Percentiles rank a stretch among this genome's conserved stretches.
Evolutionary conservation across 2,797 vertebrate genomes (phyloP).

Genomic region (Brachymystax lenok): DNA sequence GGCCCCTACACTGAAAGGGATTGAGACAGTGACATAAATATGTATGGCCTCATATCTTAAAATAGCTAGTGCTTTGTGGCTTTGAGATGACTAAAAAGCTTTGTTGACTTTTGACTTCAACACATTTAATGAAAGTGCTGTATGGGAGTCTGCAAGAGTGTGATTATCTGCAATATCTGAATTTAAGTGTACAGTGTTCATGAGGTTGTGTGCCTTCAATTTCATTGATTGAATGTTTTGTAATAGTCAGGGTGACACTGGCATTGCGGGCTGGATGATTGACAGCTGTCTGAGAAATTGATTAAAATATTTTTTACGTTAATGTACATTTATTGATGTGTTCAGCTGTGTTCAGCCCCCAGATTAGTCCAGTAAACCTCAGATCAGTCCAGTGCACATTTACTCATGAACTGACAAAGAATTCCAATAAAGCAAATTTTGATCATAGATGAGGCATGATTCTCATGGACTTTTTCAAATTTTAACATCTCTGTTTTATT

Average conservation of each 20-base stretch:
- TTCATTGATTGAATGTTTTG: background rate
- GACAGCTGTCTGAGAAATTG: background rate
- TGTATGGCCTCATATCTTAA: conserved; percentile 3
- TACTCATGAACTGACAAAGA: conserved; percentile 27
- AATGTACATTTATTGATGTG: conserved; percentile 13
- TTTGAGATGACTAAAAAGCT: conserved; percentile 18
- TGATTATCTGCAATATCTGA: conserved; percentile 1
- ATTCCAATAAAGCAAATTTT: conserved; percentile 26
- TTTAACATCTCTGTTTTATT: background rate
- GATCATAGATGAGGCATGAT: conserved; percentile 12
- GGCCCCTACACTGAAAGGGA: background rate
- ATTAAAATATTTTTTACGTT: background rate
- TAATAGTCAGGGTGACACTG: background rate
- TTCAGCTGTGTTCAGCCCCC: conserved; percentile 10
- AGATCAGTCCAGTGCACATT: conserved; percentile 1
- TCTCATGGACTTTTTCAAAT: background rate
- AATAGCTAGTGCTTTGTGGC: conserved; percentile 25
- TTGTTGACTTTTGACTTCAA: conserved; percentile 2
- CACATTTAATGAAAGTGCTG: background rate
- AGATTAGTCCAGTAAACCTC: background rate
- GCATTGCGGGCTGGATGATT: background rate
- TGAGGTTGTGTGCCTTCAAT: background rate
- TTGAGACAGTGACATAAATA: conserved; percentile 6
- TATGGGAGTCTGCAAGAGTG: background rate
- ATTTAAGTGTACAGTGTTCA: background rate